phyloP scores from a whole-genome alignment of 2,797 vertebrate species.

The Etheostoma nigrum region DNA sequence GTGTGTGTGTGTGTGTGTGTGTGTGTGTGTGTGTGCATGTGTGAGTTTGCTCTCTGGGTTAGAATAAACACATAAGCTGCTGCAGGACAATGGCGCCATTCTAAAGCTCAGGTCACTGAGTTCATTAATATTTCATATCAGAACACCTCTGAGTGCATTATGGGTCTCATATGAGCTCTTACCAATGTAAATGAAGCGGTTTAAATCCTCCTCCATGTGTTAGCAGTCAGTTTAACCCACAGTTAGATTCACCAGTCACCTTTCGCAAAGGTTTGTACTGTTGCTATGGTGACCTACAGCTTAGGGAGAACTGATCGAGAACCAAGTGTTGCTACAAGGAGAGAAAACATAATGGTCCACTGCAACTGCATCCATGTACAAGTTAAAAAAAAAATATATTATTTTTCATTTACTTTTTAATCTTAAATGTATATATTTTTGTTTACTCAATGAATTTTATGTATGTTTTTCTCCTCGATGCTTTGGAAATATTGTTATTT shows the following conservation, averaged over 20 bases:
- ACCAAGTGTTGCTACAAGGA: neutral
- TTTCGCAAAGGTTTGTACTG: neutral
- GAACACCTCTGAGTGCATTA: neutral
- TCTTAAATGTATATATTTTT: too few relatives aligned
- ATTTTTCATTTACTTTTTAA: too few relatives aligned
- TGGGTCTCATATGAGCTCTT: neutral
- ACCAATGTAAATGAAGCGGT: neutral
- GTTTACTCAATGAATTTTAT: too few relatives aligned
- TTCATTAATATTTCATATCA: constrained; percentile 14
- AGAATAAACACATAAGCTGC: constrained; percentile 23
- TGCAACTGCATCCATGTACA: too few relatives aligned
- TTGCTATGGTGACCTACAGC: constrained; percentile 7
- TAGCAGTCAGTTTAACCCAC: neutral
- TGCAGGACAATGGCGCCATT: constrained; percentile 30
- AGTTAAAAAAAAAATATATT: too few relatives aligned
- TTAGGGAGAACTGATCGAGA: neutral
- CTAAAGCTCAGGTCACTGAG: neutral
- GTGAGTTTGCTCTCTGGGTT: constrained; percentile 7
- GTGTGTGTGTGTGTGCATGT: too few relatives aligned
- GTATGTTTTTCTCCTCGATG: too few relatives aligned
- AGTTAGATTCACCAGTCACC: constrained; percentile 1
- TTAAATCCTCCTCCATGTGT: neutral
- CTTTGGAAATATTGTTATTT: too few relatives aligned
- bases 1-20: too few relatives aligned
- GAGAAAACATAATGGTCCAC: neutral